Evolutionary conservation across 2,113 vertebrate species (phyloP).

Genomic region (Platanista minor): DNA sequence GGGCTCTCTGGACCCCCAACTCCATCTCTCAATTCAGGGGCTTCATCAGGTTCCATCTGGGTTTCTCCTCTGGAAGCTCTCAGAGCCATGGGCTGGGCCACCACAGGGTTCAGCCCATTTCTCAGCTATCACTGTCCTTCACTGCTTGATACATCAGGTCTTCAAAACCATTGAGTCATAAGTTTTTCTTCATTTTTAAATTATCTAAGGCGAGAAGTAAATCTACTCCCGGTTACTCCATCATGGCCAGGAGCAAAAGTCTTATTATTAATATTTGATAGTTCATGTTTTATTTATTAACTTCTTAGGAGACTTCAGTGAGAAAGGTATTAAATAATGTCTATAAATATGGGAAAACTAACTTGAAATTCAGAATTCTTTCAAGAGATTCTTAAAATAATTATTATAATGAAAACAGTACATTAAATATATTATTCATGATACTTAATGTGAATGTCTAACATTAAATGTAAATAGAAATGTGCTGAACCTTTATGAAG

Average conservation of each 20-base stretch:
- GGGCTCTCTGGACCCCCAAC: no score
- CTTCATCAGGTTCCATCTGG: neutral
- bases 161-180: neutral
- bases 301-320: neutral
- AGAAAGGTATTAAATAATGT: neutral
- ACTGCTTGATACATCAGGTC: neutral
- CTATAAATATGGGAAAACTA: neutral
- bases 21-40: no score
- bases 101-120: neutral
- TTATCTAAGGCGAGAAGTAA: neutral
- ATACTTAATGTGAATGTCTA: neutral
- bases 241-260: no score
- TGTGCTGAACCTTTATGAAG: neutral
- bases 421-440: neutral
- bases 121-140: neutral
- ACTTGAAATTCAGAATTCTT: neutral
- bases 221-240: no score
- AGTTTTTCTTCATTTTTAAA: neutral
- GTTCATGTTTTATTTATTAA: neutral
- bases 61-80: neutral
- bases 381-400: neutral
- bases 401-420: neutral
- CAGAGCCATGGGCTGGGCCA: no score
- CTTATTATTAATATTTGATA: neutral
- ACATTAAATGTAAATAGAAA: neutral